These are phyloP conservation scores for Lucilia cuprina DNA, from an alignment of 1,140 invertebrate genomes.

Conservation along the genomic window DNA sequence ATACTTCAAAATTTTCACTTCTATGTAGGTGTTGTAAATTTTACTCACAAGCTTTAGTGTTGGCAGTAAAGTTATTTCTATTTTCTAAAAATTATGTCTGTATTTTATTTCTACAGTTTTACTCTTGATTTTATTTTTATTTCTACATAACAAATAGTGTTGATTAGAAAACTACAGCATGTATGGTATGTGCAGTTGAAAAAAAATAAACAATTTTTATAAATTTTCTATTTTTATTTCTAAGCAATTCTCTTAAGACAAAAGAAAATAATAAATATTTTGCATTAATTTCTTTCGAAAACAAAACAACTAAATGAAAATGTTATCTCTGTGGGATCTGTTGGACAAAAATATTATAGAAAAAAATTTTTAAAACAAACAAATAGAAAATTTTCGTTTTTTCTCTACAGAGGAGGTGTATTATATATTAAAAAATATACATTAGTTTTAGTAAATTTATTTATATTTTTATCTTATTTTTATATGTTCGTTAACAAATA, in stretches of 20 bases:
- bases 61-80: too few relatives aligned
- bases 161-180: background rate
- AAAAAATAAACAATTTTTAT: background rate
- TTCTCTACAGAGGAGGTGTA: background rate
- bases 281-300: background rate
- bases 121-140: background rate
- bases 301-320: background rate
- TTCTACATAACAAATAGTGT: background rate
- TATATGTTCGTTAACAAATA: too few relatives aligned
- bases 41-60: too few relatives aligned
- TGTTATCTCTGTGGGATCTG: background rate
- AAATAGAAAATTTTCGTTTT: background rate
- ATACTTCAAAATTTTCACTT: too few relatives aligned
- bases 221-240: background rate
- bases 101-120: background rate
- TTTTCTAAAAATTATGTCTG: background rate
- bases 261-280: background rate
- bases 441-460: background rate
- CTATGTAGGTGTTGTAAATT: too few relatives aligned
- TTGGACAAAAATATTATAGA: too few relatives aligned
- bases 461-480: background rate
- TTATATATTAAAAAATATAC: background rate
- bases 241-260: background rate
- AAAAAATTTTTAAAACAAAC: background rate
- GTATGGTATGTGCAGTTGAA: too few relatives aligned